Percentiles rank a stretch among this genome's conserved stretches.
These are phyloP conservation scores for Polyergus mexicanus DNA, from an alignment of 1,140 invertebrate species.

Conservation along the genomic window DNA sequence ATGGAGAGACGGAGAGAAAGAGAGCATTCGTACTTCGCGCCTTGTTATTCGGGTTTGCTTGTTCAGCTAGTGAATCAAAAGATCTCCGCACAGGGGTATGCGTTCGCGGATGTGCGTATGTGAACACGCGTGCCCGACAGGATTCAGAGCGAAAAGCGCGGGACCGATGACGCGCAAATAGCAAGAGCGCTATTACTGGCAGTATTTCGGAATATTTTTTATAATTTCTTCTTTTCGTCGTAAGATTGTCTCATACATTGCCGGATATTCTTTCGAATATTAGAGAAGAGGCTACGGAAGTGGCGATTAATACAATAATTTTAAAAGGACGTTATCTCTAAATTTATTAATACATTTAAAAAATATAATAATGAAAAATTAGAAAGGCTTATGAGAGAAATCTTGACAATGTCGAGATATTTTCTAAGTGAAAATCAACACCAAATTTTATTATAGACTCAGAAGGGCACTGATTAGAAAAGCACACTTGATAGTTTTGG, in stretches of 20 bases:
- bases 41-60: conserved; percentile 72
- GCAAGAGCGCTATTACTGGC: conserved; percentile 7
- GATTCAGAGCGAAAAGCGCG: conserved; percentile 35
- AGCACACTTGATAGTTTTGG: too few relatives aligned
- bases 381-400: too few relatives aligned
- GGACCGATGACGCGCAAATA: conserved; percentile 75
- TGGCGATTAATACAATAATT: too few relatives aligned
- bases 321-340: too few relatives aligned
- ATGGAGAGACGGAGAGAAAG: conserved; percentile 74
- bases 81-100: conserved; percentile 53
- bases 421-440: too few relatives aligned
- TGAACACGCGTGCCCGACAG: conserved; percentile 3
- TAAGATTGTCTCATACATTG: background rate
- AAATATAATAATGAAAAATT: too few relatives aligned
- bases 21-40: conserved; percentile 65
- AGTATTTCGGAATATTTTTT: background rate
- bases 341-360: too few relatives aligned
- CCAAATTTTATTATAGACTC: too few relatives aligned
- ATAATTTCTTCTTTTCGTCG: too few relatives aligned
- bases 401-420: too few relatives aligned
- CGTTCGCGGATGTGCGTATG: background rate
- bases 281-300: too few relatives aligned
- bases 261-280: background rate
- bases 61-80: conserved; percentile 72
- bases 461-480: too few relatives aligned